phyloP scores from a whole-genome alignment of 2,113 vertebrate genomes.

The Hippocampus comes region DNA sequence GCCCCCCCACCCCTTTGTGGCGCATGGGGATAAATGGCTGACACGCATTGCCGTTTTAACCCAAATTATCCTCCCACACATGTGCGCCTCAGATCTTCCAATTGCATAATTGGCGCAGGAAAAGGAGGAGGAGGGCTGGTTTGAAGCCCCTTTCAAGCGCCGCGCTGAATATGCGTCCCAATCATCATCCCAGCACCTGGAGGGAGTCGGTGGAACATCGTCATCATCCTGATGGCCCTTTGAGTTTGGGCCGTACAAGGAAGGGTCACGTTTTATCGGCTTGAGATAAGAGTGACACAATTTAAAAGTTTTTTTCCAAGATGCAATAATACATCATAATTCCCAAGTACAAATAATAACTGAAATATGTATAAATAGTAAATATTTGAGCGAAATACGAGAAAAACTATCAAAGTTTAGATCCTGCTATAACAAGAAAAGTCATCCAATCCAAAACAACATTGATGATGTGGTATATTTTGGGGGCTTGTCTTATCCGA shows the following conservation, averaged over 20 bases:
- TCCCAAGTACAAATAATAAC: background rate
- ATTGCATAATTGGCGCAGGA: constrained; percentile 61
- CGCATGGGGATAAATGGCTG: constrained; percentile 57
- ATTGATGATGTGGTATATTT: background rate
- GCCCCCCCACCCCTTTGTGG: constrained; percentile 49
- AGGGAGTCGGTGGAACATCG: constrained; percentile 8
- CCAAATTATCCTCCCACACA: constrained; percentile 52
- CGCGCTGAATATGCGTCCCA: constrained; percentile 48
- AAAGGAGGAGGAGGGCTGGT: constrained; percentile 6
- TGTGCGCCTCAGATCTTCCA: constrained; percentile 62
- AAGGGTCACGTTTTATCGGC: too few species aligned
- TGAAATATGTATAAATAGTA: background rate
- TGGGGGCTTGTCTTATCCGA: background rate
- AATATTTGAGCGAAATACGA: background rate
- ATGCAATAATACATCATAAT: background rate
- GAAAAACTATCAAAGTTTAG: background rate
- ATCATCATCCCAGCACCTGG: constrained; percentile 50
- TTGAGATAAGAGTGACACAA: too few species aligned
- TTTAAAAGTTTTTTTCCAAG: too few species aligned
- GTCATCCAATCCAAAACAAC: background rate
- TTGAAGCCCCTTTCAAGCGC: constrained; percentile 63
- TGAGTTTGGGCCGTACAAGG: constrained; percentile 1
- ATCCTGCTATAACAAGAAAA: background rate
- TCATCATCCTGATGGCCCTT: background rate
- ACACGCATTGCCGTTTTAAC: constrained; percentile 65